Evolutionary conservation across 2,888 invertebrate genomes (phyloP).

Genomic region (Pristionchus exspectatus): DNA sequence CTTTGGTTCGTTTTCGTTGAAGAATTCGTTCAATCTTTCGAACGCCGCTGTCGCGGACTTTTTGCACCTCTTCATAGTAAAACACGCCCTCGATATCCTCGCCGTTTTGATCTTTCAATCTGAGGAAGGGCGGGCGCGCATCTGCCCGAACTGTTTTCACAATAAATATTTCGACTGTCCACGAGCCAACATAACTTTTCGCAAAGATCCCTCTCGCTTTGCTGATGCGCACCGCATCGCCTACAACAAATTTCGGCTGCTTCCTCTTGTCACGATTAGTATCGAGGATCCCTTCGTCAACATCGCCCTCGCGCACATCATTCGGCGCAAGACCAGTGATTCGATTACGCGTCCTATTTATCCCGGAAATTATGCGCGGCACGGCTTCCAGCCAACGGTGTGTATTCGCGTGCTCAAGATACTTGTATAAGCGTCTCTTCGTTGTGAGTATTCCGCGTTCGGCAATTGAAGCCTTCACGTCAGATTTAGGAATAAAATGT

Average conservation of each 20-base stretch:
- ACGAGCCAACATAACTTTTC: not conserved
- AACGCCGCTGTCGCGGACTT: not conserved
- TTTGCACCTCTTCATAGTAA: not conserved
- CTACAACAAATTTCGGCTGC: no score
- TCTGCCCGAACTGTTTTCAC: not conserved
- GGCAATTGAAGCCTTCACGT: not conserved
- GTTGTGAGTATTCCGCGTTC: not conserved
- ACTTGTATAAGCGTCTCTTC: not conserved
- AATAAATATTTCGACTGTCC: not conserved
- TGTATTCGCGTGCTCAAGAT: not conserved
- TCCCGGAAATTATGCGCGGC: not conserved
- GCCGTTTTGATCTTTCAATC: not conserved
- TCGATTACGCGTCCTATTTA: not conserved
- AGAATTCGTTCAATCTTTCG: not conserved
- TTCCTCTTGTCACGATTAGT: no score
- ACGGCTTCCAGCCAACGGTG: not conserved
- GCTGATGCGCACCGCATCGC: no score
- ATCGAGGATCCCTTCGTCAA: not conserved
- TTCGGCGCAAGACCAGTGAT: not conserved
- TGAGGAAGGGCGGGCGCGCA: not conserved
- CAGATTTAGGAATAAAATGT: not conserved
- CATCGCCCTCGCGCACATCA: not conserved
- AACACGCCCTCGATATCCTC: no score
- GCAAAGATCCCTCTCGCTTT: no score
- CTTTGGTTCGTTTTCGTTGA: not conserved